phyloP scores from a whole-genome alignment of 2,888 invertebrate species.

The Pyrrhosoma nymphula region DNA sequence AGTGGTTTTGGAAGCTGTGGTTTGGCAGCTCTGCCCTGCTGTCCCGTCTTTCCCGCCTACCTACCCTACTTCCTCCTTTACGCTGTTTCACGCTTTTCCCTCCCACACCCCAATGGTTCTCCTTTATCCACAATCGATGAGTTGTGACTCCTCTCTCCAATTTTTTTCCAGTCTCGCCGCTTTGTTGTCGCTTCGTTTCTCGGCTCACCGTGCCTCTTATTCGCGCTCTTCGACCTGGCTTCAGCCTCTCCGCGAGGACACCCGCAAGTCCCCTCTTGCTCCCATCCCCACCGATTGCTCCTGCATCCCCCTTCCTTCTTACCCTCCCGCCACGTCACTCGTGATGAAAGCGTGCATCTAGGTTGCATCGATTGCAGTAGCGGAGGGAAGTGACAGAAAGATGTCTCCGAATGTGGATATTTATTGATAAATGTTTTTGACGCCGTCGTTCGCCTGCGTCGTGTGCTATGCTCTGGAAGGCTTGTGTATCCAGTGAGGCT shows the following conservation, averaged over 20 bases:
- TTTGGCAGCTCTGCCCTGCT: too few relatives aligned
- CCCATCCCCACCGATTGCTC: too few relatives aligned
- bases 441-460: too few relatives aligned
- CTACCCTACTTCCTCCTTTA: background rate
- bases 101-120: background rate
- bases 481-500: too few relatives aligned
- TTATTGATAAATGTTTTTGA: too few relatives aligned
- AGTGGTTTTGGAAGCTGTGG: too few relatives aligned
- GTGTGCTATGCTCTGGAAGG: too few relatives aligned
- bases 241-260: background rate
- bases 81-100: background rate
- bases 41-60: background rate
- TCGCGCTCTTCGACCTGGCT: background rate
- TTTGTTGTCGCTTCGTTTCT: constrained; percentile 28
- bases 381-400: background rate
- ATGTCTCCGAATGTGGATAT: background rate
- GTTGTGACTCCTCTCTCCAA: background rate
- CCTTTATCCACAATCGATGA: constrained; percentile 8
- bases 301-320: too few relatives aligned
- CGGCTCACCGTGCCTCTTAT: background rate
- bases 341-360: background rate
- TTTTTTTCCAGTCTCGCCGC: background rate
- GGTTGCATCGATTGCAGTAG: background rate
- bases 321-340: too few relatives aligned
- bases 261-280: too few relatives aligned